Evolutionary conservation across 2,797 vertebrate genomes (phyloP), one percentile per base, ranked within the genome.

Genomic region (Sebastes iracundus): DNA sequence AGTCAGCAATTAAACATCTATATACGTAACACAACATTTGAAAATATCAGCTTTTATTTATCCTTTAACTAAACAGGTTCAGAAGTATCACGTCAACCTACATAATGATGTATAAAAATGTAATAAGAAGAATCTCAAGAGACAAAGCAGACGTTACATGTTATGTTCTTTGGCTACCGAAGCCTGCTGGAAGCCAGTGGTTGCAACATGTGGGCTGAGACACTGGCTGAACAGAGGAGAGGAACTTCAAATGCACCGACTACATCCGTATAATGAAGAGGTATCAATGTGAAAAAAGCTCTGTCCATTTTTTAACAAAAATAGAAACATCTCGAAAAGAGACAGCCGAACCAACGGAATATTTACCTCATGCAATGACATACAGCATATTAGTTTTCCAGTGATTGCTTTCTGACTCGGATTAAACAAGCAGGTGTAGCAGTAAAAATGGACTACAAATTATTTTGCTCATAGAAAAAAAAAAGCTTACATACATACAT

Each of bases 101-200:
- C 86, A 87, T 88, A 77, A 87, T 68, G 83, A 85, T 80, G 80
- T 93, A 94, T 93, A 88, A 92, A 88, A 93, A 87, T 67, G 82
- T 87, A 82, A 77, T 58, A 85, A 65, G 68, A 88, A 73, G 62
- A 85, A 87, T 91, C 83, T 85, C 72, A 82, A 75, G 58, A 87
- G 71, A 86, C 72, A 85, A 85, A 82, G 79, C 86, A 88, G 77
- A 84, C 69, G 32, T 86, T 86, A 88, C 69, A 85, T 75, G 85
- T 87, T 46, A 96, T 96, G 97, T 97, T 98, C 97, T 99, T 98
- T 98, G 98, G 97, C 97, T 96, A 95, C 94, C 94, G 91, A 92
- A 90, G 93, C 95, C 94, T 95, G 94, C 92, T 94, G 92, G 93
- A 94, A 94, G 94, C 92, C 94, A 82, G 91, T 89, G 91, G 66